phyloP scores from a whole-genome alignment of 2,888 invertebrate species.

The Orthonevra nobilis region DNA sequence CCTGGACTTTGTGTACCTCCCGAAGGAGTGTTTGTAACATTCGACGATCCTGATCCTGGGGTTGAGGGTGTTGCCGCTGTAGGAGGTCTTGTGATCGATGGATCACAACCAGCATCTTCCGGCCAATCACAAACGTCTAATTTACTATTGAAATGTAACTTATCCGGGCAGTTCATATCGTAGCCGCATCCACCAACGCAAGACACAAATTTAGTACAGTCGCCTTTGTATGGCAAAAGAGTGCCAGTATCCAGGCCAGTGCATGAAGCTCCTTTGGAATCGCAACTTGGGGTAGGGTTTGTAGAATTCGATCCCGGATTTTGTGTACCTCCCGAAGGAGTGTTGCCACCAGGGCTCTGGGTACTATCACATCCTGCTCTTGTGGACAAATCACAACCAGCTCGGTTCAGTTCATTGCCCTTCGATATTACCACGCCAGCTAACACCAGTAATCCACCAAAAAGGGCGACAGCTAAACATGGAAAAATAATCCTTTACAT shows the following conservation, averaged over 20 bases:
- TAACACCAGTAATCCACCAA: constrained; percentile 24
- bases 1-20: neutral
- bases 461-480: neutral
- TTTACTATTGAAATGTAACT: constrained; percentile 37
- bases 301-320: too few species aligned
- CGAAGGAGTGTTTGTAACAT: too few species aligned
- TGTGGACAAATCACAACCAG: constrained; percentile 29
- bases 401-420: neutral
- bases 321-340: too few species aligned
- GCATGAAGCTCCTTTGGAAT: too few species aligned
- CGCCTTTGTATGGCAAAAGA: constrained; percentile 14
- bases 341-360: too few species aligned
- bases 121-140: constrained; percentile 68
- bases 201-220: constrained; percentile 58
- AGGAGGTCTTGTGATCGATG: neutral
- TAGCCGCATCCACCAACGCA: constrained; percentile 38
- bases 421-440: neutral
- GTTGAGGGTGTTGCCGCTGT: neutral
- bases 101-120: constrained; percentile 71
- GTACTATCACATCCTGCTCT: too few species aligned
- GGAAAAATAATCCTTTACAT: neutral
- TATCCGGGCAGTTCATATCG: constrained; percentile 50
- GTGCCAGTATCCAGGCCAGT: neutral
- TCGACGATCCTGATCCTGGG: neutral
- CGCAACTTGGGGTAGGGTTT: too few species aligned